phyloP scores from a whole-genome alignment of 2,113 vertebrate species.

The Cinclus cinclus region DNA sequence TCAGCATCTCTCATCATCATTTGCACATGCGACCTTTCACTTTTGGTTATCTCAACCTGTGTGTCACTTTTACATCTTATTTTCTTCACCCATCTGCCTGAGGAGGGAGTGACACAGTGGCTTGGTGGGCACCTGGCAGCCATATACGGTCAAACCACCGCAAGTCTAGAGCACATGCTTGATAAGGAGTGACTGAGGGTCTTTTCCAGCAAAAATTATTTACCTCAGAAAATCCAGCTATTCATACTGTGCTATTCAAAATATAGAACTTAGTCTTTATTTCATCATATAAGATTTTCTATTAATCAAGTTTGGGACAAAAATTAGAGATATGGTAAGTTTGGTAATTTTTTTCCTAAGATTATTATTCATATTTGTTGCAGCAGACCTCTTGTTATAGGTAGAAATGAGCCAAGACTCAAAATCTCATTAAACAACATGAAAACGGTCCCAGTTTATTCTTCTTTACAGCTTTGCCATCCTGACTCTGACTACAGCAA shows the following conservation, averaged over 20 bases:
- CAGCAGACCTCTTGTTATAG: no score
- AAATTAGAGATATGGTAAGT: background rate
- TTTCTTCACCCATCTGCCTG: background rate
- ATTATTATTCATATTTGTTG: background rate
- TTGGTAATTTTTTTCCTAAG: background rate
- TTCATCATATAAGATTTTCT: background rate
- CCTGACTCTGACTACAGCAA: no score
- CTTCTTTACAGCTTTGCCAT: no score
- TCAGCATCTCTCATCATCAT: accelerated
- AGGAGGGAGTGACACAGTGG: background rate
- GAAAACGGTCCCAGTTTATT: no score
- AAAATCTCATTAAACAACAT: no score
- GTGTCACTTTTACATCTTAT: background rate
- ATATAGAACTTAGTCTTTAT: background rate
- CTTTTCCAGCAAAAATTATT: background rate
- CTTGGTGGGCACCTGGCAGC: background rate
- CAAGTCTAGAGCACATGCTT: no score
- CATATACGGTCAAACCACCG: background rate
- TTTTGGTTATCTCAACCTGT: background rate
- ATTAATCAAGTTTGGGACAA: background rate
- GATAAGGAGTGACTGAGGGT: background rate
- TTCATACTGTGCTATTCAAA: background rate
- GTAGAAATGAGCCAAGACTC: no score
- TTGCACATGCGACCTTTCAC: accelerated
- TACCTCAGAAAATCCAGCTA: background rate